A percentile compares a stretch with the other conserved stretches of the same genome.
These are phyloP conservation scores for Dorcus parallelipipedus DNA, from an alignment of 2,888 invertebrate genomes.

Conservation along the genomic window DNA sequence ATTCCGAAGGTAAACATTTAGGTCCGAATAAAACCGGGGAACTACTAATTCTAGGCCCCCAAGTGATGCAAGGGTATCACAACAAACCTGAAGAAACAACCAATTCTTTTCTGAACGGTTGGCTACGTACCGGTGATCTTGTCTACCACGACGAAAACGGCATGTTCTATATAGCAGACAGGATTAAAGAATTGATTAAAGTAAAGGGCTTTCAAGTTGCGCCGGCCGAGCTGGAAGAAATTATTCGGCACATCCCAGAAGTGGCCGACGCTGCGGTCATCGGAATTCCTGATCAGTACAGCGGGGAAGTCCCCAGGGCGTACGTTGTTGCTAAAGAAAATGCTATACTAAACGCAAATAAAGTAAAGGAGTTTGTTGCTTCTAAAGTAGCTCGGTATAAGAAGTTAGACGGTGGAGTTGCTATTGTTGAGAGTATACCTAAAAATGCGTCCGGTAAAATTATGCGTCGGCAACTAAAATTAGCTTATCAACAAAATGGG, in stretches of 20 bases:
- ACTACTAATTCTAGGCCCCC: slow-evolving; percentile 71
- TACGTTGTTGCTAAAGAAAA: slow-evolving; percentile 58
- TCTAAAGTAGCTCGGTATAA: slow-evolving; percentile 73
- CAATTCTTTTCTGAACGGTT: slow-evolving; percentile 66
- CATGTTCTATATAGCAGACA: slow-evolving; percentile 66
- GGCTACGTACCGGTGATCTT: slow-evolving; percentile 70
- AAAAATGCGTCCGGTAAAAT: slow-evolving; percentile 79
- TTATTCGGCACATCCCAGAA: slow-evolving; percentile 66
- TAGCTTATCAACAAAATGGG: neutral
- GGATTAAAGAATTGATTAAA: slow-evolving; percentile 81
- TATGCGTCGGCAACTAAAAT: slow-evolving; percentile 57
- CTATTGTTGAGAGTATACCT: slow-evolving; percentile 65
- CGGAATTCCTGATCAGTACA: slow-evolving; percentile 63
- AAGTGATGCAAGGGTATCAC: slow-evolving; percentile 78
- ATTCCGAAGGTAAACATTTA: slow-evolving; percentile 30
- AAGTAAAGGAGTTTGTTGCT: slow-evolving; percentile 60
- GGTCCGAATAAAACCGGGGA: slow-evolving; percentile 63
- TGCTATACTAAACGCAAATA: slow-evolving; percentile 49
- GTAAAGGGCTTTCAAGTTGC: slow-evolving; percentile 71
- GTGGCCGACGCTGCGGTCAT: slow-evolving; percentile 79
- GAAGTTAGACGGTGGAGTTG: slow-evolving; percentile 62
- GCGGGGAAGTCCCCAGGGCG: slow-evolving; percentile 73
- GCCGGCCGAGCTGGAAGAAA: slow-evolving; percentile 78
- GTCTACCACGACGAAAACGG: slow-evolving; percentile 60
- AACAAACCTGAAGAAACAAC: slow-evolving; percentile 71